Conservation (phyloP, 2,797 vertebrate species). For the Amblyraja radiata region DNA sequence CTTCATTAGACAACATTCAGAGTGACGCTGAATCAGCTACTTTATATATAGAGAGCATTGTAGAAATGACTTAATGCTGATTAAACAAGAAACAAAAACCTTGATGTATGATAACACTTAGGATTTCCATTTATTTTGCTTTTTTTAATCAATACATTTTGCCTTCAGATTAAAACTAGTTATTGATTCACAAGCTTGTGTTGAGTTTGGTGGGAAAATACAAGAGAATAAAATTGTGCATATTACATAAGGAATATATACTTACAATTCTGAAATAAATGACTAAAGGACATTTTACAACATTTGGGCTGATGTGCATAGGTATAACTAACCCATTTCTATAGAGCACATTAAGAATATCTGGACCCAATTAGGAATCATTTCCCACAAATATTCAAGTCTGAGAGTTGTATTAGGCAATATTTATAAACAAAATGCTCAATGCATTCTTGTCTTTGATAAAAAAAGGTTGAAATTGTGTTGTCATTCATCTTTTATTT, state of each 20-base stretch:
- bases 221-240: neutral
- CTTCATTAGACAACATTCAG: neutral
- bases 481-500: neutral
- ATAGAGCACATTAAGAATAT: neutral
- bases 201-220: neutral
- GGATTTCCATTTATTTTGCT: constrained; percentile 4
- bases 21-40: neutral
- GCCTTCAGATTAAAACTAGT: constrained; percentile 1
- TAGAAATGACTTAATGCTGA: neutral
- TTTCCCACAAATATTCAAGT: neutral
- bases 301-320: neutral
- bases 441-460: neutral
- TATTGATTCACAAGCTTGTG: neutral
- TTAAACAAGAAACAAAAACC: neutral
- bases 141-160: neutral
- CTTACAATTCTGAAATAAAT: neutral
- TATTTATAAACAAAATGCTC: neutral
- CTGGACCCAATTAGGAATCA: neutral
- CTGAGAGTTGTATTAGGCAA: neutral
- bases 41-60: neutral
- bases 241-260: neutral
- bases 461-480: neutral
- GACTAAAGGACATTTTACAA: neutral
- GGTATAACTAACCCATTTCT: neutral
- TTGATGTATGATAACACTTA: no score